Evolutionary conservation across 2,113 vertebrate genomes (phyloP).

Genomic region (Paramormyrops kingsleyae): DNA sequence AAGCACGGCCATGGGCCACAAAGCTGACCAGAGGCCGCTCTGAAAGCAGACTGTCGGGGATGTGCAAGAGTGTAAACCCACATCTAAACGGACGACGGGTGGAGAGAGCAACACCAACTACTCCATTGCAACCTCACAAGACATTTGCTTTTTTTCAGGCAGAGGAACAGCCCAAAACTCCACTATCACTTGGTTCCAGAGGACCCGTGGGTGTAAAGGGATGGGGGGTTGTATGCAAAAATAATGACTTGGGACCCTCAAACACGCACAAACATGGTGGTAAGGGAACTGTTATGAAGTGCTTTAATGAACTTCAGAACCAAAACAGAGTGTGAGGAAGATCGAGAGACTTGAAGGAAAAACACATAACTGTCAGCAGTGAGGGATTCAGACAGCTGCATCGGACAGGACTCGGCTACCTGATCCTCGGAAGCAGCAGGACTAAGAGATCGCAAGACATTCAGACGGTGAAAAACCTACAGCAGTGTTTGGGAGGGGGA

Average conservation of each 20-base stretch:
- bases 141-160: background rate
- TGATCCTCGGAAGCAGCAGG: conserved; percentile 12
- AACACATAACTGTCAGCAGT: background rate
- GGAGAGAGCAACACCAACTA: background rate
- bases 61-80: background rate
- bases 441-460: background rate
- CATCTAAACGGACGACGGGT: background rate
- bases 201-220: background rate
- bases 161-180: background rate
- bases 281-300: background rate
- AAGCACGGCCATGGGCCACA: background rate
- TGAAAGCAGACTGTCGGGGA: background rate
- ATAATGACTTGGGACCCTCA: background rate
- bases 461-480: background rate
- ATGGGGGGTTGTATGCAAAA: background rate
- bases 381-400: conserved; percentile 26
- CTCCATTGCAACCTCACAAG: background rate
- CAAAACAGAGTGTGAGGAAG: background rate
- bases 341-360: background rate
- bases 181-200: background rate
- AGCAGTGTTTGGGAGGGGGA: background rate
- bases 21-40: background rate
- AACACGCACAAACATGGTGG: background rate
- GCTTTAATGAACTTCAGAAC: background rate
- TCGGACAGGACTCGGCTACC: background rate